A percentile compares a stretch with the other conserved stretches of the same genome.
Conservation (phyloP, 1,140 invertebrate species). For the Drosophila erecta region DNA sequence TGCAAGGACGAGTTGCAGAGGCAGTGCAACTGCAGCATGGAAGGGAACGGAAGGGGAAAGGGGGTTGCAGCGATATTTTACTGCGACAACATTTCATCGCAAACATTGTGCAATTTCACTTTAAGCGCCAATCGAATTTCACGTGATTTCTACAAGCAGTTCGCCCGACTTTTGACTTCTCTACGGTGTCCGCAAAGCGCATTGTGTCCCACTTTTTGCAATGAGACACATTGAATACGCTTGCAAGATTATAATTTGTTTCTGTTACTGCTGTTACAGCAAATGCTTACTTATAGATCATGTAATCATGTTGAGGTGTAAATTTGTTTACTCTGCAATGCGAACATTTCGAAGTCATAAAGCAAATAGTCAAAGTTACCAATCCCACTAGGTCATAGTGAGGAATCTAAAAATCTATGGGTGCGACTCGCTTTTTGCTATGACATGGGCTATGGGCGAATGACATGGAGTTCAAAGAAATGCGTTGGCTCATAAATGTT, state of each 20-base stretch:
- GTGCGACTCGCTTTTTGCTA: no score
- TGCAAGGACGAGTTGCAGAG: conserved; percentile 23
- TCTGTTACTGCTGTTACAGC: not conserved
- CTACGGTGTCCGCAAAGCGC: not conserved
- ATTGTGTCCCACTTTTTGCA: not conserved
- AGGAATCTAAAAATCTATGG: no score
- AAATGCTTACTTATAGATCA: no score
- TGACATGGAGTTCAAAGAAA: not conserved
- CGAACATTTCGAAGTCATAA: no score
- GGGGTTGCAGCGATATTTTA: conserved; percentile 63
- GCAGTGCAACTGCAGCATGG: conserved; percentile 34
- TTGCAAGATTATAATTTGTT: not conserved
- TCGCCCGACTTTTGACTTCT: conserved; percentile 22
- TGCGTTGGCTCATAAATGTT: not conserved
- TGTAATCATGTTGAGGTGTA: no score
- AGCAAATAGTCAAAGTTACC: no score
- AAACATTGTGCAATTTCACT: conserved; percentile 81
- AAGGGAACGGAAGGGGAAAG: not conserved
- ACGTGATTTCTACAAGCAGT: conserved; percentile 72
- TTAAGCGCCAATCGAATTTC: conserved; percentile 80
- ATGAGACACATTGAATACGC: not conserved
- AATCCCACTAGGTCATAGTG: no score
- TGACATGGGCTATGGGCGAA: not conserved
- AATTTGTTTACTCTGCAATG: no score
- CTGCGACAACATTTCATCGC: conserved; percentile 75